Evolutionary conservation across 1,140 invertebrate species (phyloP), one percentile per base, ranked within the genome.

Genomic region (Neodiprion pinetum): DNA sequence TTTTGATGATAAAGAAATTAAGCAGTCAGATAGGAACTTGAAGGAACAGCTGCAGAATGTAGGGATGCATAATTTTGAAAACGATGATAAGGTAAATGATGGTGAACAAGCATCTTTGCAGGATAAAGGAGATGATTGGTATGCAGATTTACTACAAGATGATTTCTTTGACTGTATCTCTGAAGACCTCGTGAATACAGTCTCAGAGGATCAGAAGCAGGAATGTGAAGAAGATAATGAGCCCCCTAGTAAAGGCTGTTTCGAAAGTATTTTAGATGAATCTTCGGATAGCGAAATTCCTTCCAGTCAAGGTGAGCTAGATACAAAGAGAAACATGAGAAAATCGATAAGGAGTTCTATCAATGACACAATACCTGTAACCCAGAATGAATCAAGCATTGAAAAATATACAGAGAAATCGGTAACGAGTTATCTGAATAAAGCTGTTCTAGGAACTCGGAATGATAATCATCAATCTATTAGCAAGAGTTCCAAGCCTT

Each of bases 41-140:
- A 67, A n/a, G 7, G 50, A 67, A 12, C 21, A 28, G 50, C 40
- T 40, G 47, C 17, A 74, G 40, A 17, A 78, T 68, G 9, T 5
- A 12, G 53, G 9, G 11, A 61, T 5, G 4, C n/a, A 12, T 17
- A 61, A 61, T 14, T 61, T 61, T 7, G 11, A 61, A 7, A 61
- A 17, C n/a, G n/a, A 61, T 14, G 53, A 12, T 61, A 61, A 61
- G n/a, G 53, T 14, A 61, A 61, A 61, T 17, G 53, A 61, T 40
- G 28, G 28, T 40, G 28, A 40, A 40, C 28, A 40, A 40, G 28
- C 28, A 40, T 40, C 28, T 40, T 40, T 40, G 28, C 28, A 40
- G 28, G 28, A 40, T 40, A 2, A 40, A 40, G 28, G 28, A 40
- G 28, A 40, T 61, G 53, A 61, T 14, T 61, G 11, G 3, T 61